phyloP scores from a whole-genome alignment of 2,113 vertebrate species.

The Lichenostomus cassidix region DNA sequence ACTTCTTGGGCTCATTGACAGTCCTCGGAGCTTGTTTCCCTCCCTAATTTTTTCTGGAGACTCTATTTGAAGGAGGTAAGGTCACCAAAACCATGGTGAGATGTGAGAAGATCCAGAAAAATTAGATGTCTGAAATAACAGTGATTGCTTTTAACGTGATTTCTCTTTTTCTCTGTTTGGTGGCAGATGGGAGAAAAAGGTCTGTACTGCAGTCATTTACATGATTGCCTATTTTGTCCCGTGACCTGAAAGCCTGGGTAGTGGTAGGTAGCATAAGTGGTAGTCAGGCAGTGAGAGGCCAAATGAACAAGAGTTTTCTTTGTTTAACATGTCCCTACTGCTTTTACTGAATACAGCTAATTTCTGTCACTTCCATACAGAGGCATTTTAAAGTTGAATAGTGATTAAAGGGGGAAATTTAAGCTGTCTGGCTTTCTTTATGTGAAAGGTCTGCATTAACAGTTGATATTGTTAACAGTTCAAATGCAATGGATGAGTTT shows the following conservation, averaged over 20 bases:
- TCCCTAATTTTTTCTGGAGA: not conserved
- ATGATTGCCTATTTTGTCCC: constrained; percentile 35
- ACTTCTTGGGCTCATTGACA: not conserved
- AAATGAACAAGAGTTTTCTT: not conserved
- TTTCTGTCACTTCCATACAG: constrained; percentile 23
- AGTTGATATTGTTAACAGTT: constrained; percentile 26
- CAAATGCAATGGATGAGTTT: not conserved
- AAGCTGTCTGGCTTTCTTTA: not conserved
- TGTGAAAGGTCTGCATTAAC: not conserved
- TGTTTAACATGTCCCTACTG: not conserved
- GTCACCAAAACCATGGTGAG: not conserved
- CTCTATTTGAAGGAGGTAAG: constrained; percentile 45
- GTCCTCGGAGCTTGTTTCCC: constrained; percentile 13
- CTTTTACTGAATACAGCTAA: constrained; percentile 24
- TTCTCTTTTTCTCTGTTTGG: constrained; percentile 38
- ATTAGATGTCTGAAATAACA: constrained; percentile 11
- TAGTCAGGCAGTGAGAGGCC: not conserved
- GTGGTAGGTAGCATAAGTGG: not conserved
- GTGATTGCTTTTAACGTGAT: not conserved
- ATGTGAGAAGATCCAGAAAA: constrained; percentile 16
- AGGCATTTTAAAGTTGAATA: not conserved
- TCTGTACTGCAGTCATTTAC: constrained; percentile 30
- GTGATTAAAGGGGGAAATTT: not conserved
- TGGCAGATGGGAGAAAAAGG: not conserved
- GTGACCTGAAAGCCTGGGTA: constrained; percentile 13